phyloP scores from a whole-genome alignment of 1,140 invertebrate genomes.

The Pachypeltis micranthus region DNA sequence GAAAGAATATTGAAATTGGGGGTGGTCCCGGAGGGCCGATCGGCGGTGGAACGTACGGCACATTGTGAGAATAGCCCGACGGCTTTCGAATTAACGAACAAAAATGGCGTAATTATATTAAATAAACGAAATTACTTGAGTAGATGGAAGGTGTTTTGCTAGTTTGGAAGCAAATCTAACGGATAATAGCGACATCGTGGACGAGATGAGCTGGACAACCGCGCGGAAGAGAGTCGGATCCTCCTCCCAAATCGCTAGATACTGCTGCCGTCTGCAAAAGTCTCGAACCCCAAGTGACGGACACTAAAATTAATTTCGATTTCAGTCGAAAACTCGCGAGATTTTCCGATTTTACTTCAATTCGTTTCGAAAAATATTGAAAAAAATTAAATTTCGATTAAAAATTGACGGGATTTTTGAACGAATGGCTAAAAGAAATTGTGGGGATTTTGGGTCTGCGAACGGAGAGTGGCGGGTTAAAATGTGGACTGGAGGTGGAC shows the following conservation, averaged over 20 bases:
- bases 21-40: neutral
- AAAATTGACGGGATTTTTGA: too few species aligned
- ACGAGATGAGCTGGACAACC: neutral
- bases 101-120: neutral
- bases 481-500: too few species aligned
- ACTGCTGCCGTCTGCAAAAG: constrained; percentile 8
- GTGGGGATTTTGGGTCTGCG: too few species aligned
- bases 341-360: too few species aligned
- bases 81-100: too few species aligned
- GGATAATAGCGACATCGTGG: constrained; percentile 10
- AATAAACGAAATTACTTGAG: neutral
- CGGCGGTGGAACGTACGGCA: neutral
- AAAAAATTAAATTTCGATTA: too few species aligned
- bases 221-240: constrained; percentile 5
- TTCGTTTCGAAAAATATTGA: too few species aligned
- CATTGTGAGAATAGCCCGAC: neutral
- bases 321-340: too few species aligned
- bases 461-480: too few species aligned
- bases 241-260: too few species aligned
- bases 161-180: constrained; percentile 10
- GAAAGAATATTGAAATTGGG: neutral
- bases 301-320: too few species aligned
- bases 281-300: constrained; percentile 18
- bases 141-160: constrained; percentile 12
- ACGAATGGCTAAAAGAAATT: too few species aligned